Percentiles rank a stretch among this genome's conserved stretches.
phyloP scores from a whole-genome alignment of 2,888 invertebrate species.

The Melanophora roralis region DNA sequence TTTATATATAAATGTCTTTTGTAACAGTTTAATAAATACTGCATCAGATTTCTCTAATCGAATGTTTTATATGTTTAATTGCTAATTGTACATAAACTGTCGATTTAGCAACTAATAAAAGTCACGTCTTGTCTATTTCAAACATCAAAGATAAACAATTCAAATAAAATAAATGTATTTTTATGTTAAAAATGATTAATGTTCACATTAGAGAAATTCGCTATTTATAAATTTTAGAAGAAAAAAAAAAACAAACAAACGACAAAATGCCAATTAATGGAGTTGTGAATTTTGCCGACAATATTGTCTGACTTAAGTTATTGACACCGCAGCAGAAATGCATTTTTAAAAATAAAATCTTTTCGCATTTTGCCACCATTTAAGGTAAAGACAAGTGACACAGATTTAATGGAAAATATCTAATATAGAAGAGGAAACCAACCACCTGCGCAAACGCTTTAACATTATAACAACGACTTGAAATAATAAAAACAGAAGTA shows the following conservation, averaged over 20 bases:
- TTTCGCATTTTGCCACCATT: conserved; percentile 62
- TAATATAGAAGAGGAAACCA: conserved; percentile 58
- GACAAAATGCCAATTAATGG: conserved; percentile 31
- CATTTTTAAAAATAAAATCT: conserved; percentile 20
- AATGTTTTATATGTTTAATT: conserved; percentile 1
- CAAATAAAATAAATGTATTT: background rate
- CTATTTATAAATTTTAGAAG: conserved; percentile 40
- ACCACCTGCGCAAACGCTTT: conserved; percentile 71
- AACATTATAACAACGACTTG: conserved; percentile 31
- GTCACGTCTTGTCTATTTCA: conserved; percentile 44
- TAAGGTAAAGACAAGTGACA: conserved; percentile 72
- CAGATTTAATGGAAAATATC: conserved; percentile 65
- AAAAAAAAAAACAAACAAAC: conserved; percentile 19
- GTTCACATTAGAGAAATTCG: conserved; percentile 52
- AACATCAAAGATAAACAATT: conserved; percentile 12
- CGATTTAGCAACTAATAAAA: conserved; percentile 46
- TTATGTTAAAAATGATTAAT: conserved; percentile 56
- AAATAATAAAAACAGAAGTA: conserved; percentile 18
- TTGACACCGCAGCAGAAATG: conserved; percentile 23
- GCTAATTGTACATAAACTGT: conserved; percentile 27
- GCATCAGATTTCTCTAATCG: conserved; percentile 8
- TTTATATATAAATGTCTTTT: background rate
- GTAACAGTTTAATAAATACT: conserved; percentile 11
- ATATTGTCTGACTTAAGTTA: background rate
- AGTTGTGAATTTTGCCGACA: conserved; percentile 34